phyloP scores from a whole-genome alignment of 2,888 invertebrate species.

The Allolobophora icterica region DNA sequence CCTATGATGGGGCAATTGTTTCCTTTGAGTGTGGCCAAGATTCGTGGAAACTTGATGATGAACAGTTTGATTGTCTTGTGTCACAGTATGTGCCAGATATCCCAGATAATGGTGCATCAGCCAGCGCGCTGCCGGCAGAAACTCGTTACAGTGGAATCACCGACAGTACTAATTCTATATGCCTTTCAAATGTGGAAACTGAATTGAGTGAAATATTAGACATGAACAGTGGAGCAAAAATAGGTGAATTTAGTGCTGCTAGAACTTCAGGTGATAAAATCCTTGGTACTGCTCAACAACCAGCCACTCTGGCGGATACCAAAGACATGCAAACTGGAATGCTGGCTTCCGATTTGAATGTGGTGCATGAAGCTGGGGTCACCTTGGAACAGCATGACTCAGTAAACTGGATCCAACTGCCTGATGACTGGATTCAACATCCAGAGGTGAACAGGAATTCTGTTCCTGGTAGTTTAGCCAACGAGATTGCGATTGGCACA shows the following conservation, averaged over 20 bases:
- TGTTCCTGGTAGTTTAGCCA: no score
- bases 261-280: not conserved
- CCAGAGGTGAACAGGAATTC: no score
- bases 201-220: not conserved
- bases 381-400: no score
- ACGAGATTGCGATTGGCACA: no score
- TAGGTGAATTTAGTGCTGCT: not conserved
- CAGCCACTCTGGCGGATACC: not conserved
- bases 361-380: no score
- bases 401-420: no score
- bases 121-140: not conserved
- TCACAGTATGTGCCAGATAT: not conserved
- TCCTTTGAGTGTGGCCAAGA: conserved; percentile 2
- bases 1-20: not conserved
- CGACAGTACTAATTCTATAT: not conserved
- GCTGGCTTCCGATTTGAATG: no score
- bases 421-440: no score
- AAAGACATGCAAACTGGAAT: not conserved
- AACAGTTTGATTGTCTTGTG: not conserved
- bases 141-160: not conserved
- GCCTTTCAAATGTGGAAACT: not conserved
- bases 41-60: not conserved
- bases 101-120: not conserved
- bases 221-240: not conserved
- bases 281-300: not conserved